phyloP scores from a whole-genome alignment of 2,888 invertebrate species.

The Ormyrus thymus region DNA sequence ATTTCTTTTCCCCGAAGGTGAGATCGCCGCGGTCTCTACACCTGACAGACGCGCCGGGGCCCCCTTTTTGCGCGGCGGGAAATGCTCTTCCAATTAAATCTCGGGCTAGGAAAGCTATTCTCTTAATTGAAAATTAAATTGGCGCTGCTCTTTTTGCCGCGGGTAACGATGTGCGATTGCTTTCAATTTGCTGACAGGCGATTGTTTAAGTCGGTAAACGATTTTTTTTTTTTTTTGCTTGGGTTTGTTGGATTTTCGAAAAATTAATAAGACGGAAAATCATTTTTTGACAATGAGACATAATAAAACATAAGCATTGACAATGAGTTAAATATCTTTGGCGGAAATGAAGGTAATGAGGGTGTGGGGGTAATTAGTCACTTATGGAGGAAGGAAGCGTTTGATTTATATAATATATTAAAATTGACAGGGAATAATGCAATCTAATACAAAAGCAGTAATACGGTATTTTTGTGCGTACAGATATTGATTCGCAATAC shows the following conservation, averaged over 20 bases:
- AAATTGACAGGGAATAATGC: not conserved
- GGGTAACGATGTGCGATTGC: not conserved
- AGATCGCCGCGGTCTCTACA: conserved; percentile 4
- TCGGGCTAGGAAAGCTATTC: conserved; percentile 7
- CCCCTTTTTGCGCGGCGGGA: not conserved
- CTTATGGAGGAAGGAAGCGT: too few relatives aligned
- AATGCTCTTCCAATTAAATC: conserved; percentile 36
- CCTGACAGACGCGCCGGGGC: not conserved
- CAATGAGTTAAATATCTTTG: too few relatives aligned
- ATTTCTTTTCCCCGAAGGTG: conserved; percentile 41
- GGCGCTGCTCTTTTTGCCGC: not conserved
- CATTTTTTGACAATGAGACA: too few relatives aligned
- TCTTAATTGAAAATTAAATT: conserved; percentile 39
- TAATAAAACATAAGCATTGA: too few relatives aligned
- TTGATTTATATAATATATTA: not conserved
- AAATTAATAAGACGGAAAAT: too few relatives aligned
- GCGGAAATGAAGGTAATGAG: too few relatives aligned
- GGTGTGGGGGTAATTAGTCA: too few relatives aligned
- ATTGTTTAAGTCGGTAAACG: not conserved
- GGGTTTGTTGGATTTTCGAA: too few relatives aligned
- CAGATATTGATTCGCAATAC: conserved; percentile 43
- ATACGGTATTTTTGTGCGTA: conserved; percentile 23
- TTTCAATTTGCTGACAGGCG: too few relatives aligned
- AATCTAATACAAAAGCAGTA: conserved; percentile 14
- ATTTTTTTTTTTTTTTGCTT: not conserved